Base-by-base conservation (phyloP, 2,113 vertebrate species). In the Andinoacara biseriatus region DNA sequence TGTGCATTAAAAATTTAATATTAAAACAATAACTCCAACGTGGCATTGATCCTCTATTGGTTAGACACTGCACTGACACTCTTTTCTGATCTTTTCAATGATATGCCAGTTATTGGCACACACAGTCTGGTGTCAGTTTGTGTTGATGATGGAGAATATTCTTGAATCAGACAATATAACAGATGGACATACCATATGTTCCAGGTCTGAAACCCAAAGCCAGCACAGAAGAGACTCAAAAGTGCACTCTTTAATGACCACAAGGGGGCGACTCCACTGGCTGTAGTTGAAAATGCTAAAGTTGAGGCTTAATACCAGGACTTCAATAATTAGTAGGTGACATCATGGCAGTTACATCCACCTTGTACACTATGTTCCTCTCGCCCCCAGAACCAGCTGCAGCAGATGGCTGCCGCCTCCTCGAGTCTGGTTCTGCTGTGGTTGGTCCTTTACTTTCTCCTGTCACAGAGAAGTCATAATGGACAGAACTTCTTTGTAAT, bases 91-190 rank as follows among this genome's bases (percentile, higher is more conserved):
- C n/a, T 22, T 57, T 56, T 57, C 13, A 24, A 57, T 22, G 5
- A 49, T 49, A 22, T 57, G 4, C 3, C 9, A 38, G 35, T 38
- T 38, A 38, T 38, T 38, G 35, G 35, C 10, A 38, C 35, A 38
- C 35, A 38, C 26, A 80, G 82, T 61, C 14, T 80, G 60, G 67
- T 72, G 62, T 63, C 31, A 76, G 24, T 40, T 26, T 18, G 33
- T 18, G 35, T 58, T 56, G 60, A 58, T 5, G 13, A 26, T 38
- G 33, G 35, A n/a, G 10, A 60, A 38, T 29, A 65, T 57, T 83
- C 76, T 5, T 87, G 38, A 89, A 83, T 46, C 5, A 54, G 10
- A 10, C 9, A 57, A 3, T 4, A 22, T 11, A 11, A 22, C 18
- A 57, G 4, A 57, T n/a, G 4, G 20, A 56, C n/a, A 33, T 33